These are phyloP conservation scores for Bombus turneri DNA, from an alignment of 1,140 invertebrate species.

Conservation along the genomic window DNA sequence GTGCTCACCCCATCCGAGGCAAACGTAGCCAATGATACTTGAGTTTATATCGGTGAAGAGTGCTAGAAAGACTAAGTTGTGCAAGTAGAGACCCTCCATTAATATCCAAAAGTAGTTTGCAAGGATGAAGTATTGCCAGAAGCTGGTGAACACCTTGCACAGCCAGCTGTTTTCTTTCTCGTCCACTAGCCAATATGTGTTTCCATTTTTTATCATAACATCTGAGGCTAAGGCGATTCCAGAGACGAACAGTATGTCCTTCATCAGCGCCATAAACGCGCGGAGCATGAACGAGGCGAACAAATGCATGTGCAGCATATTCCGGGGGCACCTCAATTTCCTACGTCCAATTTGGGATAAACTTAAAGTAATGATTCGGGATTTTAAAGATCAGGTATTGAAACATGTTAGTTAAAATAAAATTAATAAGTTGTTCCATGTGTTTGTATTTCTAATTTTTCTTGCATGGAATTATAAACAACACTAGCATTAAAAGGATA, in stretches of 20 bases:
- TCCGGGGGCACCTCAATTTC: constrained; percentile 86
- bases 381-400: neutral
- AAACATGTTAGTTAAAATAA: neutral
- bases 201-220: constrained; percentile 75
- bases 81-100: constrained; percentile 92
- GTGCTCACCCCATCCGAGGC: constrained; percentile 89
- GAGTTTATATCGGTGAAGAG: constrained; percentile 87
- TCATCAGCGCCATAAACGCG: constrained; percentile 85
- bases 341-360: constrained; percentile 79
- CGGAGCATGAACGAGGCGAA: constrained; percentile 87
- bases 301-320: constrained; percentile 88
- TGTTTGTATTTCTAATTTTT: neutral
- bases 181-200: constrained; percentile 74
- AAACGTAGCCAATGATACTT: constrained; percentile 87
- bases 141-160: constrained; percentile 87
- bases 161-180: constrained; percentile 84
- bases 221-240: constrained; percentile 83
- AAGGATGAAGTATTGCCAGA: constrained; percentile 89
- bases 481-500: neutral
- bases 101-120: constrained; percentile 92
- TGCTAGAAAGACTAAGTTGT: constrained; percentile 90
- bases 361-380: constrained; percentile 59
- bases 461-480: neutral
- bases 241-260: constrained; percentile 84
- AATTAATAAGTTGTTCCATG: neutral